Conservation (phyloP, 2,113 vertebrate species). For the Xenopus borealis region DNA sequence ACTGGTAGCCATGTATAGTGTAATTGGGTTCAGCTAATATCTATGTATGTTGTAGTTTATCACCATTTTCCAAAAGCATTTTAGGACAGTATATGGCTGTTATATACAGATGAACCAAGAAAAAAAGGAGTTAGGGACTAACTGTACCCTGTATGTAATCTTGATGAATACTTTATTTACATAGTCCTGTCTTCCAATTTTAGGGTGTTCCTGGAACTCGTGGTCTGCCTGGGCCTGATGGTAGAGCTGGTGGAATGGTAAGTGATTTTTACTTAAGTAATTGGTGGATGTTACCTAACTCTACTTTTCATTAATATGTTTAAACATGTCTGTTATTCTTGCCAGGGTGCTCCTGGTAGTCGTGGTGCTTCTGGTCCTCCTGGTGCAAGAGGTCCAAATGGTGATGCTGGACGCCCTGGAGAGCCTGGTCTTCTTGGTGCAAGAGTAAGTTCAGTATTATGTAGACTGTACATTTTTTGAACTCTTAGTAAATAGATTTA, state of each 20-base stretch:
- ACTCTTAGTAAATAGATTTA: no score
- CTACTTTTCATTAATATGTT: background rate
- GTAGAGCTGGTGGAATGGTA: conserved; percentile 89
- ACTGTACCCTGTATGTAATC: no score
- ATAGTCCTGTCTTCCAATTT: conserved; percentile 29
- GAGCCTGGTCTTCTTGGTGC: conserved; percentile 89
- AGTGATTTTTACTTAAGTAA: conserved; percentile 45
- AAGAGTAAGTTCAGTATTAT: conserved; percentile 76
- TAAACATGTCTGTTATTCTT: conserved; percentile 1
- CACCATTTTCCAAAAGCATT: no score
- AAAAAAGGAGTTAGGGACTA: no score
- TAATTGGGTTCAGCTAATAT: no score
- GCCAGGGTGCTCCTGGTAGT: conserved; percentile 82
- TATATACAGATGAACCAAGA: no score
- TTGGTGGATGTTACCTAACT: no score
- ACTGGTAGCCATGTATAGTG: no score
- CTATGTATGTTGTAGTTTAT: no score
- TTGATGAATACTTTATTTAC: no score
- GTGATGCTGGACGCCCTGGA: conserved; percentile 90
- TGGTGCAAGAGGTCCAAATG: conserved; percentile 81
- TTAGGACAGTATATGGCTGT: no score
- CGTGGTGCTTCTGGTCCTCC: conserved; percentile 77
- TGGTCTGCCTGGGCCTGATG: conserved; percentile 87
- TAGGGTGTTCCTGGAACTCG: conserved; percentile 87
- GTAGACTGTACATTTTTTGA: background rate